These are phyloP conservation scores for Streptopelia turtur DNA, from an alignment of 2,797 vertebrate species.

Conservation along the genomic window DNA sequence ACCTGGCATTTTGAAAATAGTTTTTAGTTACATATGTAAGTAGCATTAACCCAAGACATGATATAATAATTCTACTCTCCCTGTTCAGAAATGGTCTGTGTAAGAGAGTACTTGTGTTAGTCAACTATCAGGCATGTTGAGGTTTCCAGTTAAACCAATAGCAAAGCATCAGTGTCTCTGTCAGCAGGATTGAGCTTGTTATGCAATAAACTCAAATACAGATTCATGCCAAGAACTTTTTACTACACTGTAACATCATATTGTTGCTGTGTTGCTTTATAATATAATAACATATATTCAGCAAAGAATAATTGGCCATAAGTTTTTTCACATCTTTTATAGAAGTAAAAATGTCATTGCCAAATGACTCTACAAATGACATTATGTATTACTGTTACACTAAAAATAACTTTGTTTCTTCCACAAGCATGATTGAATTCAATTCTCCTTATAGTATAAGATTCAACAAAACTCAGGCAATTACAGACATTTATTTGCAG, in stretches of 20 bases:
- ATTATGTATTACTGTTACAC: neutral
- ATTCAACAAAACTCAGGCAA: constrained; percentile 31
- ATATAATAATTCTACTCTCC: neutral
- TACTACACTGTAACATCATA: neutral
- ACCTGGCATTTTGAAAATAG: neutral
- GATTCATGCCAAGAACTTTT: constrained; percentile 12
- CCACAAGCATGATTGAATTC: constrained; percentile 9
- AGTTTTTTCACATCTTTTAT: constrained; percentile 13
- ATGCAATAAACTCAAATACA: constrained; percentile 3
- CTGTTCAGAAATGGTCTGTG: neutral
- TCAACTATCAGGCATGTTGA: neutral
- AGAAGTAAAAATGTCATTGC: neutral
- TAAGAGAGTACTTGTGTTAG: neutral
- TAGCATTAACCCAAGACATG: neutral
- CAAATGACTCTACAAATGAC: neutral
- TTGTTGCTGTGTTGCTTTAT: neutral
- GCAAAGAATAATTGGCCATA: neutral
- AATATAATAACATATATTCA: neutral
- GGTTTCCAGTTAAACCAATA: constrained; percentile 15
- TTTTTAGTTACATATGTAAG: neutral
- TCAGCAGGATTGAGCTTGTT: neutral
- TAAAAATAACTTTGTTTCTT: constrained; percentile 43
- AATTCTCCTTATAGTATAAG: neutral
- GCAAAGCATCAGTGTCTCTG: neutral
- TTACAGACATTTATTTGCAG: constrained; percentile 53